Evolutionary conservation across 2,113 vertebrate species (phyloP).

Genomic region (Otolemur garnettii): DNA sequence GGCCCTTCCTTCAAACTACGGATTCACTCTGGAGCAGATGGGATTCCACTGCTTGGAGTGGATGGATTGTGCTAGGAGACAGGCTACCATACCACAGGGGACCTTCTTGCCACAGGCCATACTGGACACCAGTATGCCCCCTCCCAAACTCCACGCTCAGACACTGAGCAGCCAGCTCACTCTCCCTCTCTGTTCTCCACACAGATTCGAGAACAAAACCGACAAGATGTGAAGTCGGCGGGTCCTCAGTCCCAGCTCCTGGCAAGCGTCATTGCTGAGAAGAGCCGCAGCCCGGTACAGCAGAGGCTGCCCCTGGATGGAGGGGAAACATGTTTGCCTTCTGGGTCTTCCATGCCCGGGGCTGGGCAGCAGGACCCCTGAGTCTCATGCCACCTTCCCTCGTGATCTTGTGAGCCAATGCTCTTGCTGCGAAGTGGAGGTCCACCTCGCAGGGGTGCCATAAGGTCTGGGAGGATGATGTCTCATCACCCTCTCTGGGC

Average conservation of each 20-base stretch:
- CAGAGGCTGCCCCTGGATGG: constrained; percentile 57
- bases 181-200: neutral
- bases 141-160: neutral
- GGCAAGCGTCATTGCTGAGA: constrained; percentile 94
- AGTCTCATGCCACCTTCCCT: constrained; percentile 26
- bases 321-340: constrained; percentile 46
- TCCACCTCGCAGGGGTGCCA: neutral
- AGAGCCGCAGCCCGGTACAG: constrained; percentile 93
- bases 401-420: constrained; percentile 24
- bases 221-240: constrained; percentile 97
- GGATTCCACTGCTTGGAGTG: neutral
- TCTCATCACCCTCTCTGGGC: neutral
- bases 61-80: neutral
- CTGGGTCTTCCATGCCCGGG: constrained; percentile 37
- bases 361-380: constrained; percentile 72
- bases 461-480: constrained; percentile 52
- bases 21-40: neutral
- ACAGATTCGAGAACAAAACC: constrained; percentile 97
- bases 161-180: neutral
- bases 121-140: neutral
- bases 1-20: neutral
- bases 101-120: neutral
- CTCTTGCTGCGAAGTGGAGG: constrained; percentile 59
- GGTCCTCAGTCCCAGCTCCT: constrained; percentile 98
- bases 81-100: too few species aligned